Base-by-base conservation (phyloP, 2,797 vertebrate species). In the Neopelma chrysocephalum region DNA sequence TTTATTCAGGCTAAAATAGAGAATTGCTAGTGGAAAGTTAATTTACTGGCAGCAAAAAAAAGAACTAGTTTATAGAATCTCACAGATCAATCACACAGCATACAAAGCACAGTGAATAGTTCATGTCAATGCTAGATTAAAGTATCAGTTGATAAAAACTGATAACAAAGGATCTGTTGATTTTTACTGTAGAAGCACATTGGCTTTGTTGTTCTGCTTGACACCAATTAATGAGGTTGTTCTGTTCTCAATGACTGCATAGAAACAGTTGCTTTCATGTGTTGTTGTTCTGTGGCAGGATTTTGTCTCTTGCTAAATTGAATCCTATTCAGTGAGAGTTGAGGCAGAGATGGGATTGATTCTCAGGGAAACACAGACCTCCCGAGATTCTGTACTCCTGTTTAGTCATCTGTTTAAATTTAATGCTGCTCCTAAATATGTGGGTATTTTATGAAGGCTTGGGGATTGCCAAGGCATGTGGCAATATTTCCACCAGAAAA, bases 351-450 rank as follows among this genome's bases (percentile, higher is more conserved):
- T 38, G 53, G 27, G 38, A 94, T 87, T 62, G 82, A 93, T 94
- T 89, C 84, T 36, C 45, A 25, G 43, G 47, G 53, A 94, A 90
- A 51, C 27, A 36, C 34, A 21, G 40, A 83, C 45, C 80, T 86
- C 50, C 31, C 31, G 79, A 76, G 57, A 66, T 51, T 56, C 69
- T 78, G 32, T 23, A 13, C 36, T 95, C 21, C 23, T 11, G 13
- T 73, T 94, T 83, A 82, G 66, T 79, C 12, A 66, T 82, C 70
- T 88, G 25, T 26, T 95, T 83, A 85, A 58, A 83, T 92, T 69
- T 90, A 45, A 62, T 50, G 40, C 62, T 81, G 31, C 5, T 10
- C 70, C 36, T 86, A 91, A 92, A 64, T 50, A 84, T 42, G 66
- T 62, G 48, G 23, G 5, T 83, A 43, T 86, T 90, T 91, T 64